Percentiles rank a stretch among this genome's conserved stretches.
phyloP scores from a whole-genome alignment of 2,888 invertebrate species.

The Scaptomyza caliginosa region DNA sequence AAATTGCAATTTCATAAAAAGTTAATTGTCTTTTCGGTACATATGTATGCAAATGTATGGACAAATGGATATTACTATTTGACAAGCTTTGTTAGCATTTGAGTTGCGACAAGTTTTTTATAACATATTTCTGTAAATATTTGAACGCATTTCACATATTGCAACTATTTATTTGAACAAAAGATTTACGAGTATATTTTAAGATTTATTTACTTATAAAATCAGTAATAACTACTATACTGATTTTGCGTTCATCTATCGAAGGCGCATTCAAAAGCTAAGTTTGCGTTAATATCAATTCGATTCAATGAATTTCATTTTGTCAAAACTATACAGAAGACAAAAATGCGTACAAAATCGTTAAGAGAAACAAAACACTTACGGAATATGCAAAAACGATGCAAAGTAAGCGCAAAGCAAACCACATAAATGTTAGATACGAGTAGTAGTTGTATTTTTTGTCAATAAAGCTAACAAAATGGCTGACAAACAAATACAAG shows the following conservation, averaged over 20 bases:
- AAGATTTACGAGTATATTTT: not conserved
- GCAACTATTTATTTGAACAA: not conserved
- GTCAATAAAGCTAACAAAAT: slow-evolving; percentile 62
- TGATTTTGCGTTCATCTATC: slow-evolving; percentile 29
- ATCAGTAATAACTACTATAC: no score
- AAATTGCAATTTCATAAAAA: slow-evolving; percentile 25
- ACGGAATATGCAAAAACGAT: slow-evolving; percentile 2
- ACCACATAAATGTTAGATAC: slow-evolving; percentile 34
- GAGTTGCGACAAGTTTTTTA: not conserved
- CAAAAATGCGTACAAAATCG: slow-evolving; percentile 24
- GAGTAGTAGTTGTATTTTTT: slow-evolving; percentile 38
- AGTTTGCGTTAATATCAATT: slow-evolving; percentile 5
- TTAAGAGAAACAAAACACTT: not conserved
- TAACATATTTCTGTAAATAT: not conserved
- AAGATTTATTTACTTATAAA: not conserved
- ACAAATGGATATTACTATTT: not conserved
- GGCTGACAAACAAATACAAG: slow-evolving; percentile 39
- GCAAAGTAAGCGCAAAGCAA: slow-evolving; percentile 13
- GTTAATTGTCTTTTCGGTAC: slow-evolving; percentile 3
- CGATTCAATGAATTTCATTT: slow-evolving; percentile 29
- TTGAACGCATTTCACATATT: not conserved
- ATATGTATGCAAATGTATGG: not conserved
- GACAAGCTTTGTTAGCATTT: not conserved
- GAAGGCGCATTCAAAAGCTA: slow-evolving; percentile 11
- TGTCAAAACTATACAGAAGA: slow-evolving; percentile 13